Percentiles rank a stretch among this genome's conserved stretches.
These are phyloP conservation scores for Drosophila pectinifera DNA, from an alignment of 1,140 invertebrate species.

Conservation along the genomic window DNA sequence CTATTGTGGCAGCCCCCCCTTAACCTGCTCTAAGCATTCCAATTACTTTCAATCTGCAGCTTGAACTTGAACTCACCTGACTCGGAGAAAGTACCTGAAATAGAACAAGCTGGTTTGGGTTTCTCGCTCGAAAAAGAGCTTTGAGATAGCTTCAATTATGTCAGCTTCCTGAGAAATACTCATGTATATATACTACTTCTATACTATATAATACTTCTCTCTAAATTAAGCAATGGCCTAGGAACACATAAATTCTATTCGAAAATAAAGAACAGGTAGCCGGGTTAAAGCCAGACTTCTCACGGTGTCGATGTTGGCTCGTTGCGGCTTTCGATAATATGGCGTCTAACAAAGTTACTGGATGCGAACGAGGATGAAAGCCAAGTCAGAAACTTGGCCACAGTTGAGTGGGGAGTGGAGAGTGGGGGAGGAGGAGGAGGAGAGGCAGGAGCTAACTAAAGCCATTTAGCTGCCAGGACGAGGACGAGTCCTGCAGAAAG, in stretches of 20 bases:
- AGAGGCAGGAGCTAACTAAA: constrained; percentile 62
- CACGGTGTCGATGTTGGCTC: constrained; percentile 23
- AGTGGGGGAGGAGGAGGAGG: background rate
- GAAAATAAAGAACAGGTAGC: background rate
- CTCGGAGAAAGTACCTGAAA: too few species aligned
- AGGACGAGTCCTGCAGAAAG: constrained; percentile 3
- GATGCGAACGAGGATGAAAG: constrained; percentile 54
- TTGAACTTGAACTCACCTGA: constrained; percentile 51
- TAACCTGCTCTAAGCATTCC: constrained; percentile 49
- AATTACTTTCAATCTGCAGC: constrained; percentile 65
- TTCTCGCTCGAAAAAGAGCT: too few species aligned
- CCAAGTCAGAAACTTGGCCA: constrained; percentile 55
- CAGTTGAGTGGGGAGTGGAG: too few species aligned
- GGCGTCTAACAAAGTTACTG: constrained; percentile 59
- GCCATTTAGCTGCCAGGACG: constrained; percentile 52
- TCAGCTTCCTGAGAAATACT: too few species aligned
- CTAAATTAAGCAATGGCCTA: too few species aligned
- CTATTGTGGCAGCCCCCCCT: background rate
- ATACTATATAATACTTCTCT: too few species aligned
- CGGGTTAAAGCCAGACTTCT: background rate
- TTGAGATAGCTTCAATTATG: too few species aligned
- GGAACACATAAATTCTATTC: too few species aligned
- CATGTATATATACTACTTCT: too few species aligned
- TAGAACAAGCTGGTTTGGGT: too few species aligned
- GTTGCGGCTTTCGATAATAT: constrained; percentile 53